phyloP scores from a whole-genome alignment of 2,113 vertebrate species.

The Eleginops maclovinus region DNA sequence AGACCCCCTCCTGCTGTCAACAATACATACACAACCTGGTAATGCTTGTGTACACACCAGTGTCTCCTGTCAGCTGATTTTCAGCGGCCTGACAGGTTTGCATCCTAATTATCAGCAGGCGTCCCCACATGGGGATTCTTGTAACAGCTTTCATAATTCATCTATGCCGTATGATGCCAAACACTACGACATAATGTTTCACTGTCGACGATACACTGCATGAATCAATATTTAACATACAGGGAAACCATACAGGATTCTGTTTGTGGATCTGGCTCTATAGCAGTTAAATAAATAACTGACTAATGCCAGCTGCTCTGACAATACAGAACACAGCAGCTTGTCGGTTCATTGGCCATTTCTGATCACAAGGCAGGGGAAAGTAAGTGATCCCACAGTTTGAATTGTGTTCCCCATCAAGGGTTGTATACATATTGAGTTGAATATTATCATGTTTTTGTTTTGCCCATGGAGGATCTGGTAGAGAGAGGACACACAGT shows the following conservation, averaged over 20 bases:
- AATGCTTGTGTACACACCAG: not conserved
- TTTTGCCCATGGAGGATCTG: slow-evolving; percentile 25
- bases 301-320: slow-evolving; percentile 21
- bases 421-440: slow-evolving; percentile 50
- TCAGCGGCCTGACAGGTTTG: slow-evolving; percentile 31
- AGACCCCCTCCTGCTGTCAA: slow-evolving; percentile 45
- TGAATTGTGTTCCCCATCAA: slow-evolving; percentile 18
- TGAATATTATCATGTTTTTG: slow-evolving; percentile 63
- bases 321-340: slow-evolving; percentile 13
- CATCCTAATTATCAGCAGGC: slow-evolving; percentile 40
- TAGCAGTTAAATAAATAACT: slow-evolving; percentile 3
- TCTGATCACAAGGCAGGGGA: not conserved
- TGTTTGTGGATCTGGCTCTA: slow-evolving; percentile 11
- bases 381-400: slow-evolving; percentile 29
- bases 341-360: not conserved
- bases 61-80: slow-evolving; percentile 30
- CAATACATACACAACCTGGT: slow-evolving; percentile 3
- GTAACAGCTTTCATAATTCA: slow-evolving; percentile 45
- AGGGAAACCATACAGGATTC: slow-evolving; percentile 6
- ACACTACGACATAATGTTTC: slow-evolving; percentile 29
- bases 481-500: slow-evolving; percentile 23
- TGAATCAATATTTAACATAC: slow-evolving; percentile 55
- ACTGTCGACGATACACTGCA: slow-evolving; percentile 20
- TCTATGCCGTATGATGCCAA: not conserved
- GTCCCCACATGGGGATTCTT: slow-evolving; percentile 1